phyloP scores from a whole-genome alignment of 2,113 vertebrate species.

The Triplophysa tibetana region DNA sequence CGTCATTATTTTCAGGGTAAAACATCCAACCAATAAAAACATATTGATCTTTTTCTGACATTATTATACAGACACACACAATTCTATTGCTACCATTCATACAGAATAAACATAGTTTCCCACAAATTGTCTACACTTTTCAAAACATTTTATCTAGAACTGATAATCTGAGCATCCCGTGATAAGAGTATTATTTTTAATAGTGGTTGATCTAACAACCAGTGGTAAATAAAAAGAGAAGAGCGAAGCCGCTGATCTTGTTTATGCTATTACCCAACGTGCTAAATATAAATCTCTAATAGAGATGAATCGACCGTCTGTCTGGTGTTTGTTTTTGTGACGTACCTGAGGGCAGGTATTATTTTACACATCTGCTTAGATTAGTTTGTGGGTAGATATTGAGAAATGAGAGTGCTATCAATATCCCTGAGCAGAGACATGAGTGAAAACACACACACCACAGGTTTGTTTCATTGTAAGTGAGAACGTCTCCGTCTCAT shows the following conservation, averaged over 20 bases:
- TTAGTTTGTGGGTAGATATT: constrained; percentile 1
- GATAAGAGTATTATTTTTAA: no score
- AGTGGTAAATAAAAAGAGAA: background rate
- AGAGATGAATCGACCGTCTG: constrained; percentile 9
- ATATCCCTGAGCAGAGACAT: constrained; percentile 39
- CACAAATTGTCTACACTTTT: background rate
- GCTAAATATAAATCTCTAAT: constrained; percentile 42
- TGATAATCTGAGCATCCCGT: background rate
- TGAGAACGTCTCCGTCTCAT: no score
- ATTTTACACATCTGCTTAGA: background rate
- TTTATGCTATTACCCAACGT: background rate
- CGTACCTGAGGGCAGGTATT: constrained; percentile 16
- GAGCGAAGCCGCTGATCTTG: background rate
- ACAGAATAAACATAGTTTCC: background rate
- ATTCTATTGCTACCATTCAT: background rate
- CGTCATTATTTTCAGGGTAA: no score
- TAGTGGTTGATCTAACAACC: no score
- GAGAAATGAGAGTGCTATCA: constrained; percentile 50
- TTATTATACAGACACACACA: no score
- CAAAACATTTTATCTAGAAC: background rate
- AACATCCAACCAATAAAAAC: no score
- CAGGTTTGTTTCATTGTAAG: background rate
- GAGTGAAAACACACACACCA: constrained; percentile 5
- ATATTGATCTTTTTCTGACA: no score
- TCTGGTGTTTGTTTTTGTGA: constrained; percentile 19